Evolutionary conservation across 2,113 vertebrate genomes (phyloP), one percentile per base, ranked within the genome.

Genomic region (Percopsis transmontana): DNA sequence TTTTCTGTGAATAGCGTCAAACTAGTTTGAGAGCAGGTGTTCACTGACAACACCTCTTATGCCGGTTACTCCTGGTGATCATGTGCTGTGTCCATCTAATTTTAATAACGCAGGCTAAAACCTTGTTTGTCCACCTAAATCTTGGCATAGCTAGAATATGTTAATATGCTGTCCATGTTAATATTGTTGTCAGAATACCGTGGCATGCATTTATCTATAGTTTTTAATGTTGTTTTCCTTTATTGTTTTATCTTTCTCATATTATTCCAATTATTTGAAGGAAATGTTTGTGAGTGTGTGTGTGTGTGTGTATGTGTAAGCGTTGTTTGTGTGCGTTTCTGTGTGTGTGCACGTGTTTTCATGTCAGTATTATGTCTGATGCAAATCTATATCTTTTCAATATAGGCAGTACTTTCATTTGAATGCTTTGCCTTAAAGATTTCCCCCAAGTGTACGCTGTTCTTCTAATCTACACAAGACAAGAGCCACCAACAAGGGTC

Each of bases 331-430:
- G 48, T 62, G 44, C 62, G 58, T 56, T 18, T 52, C 10, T 27
- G 27, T 52, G 18, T 9, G 1, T 40, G 33, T 9, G 85, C 81
- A 79, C 81, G 87, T 59, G 68, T 68, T 20, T 79, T 51, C 44
- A 44, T 62, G 27, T 77, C 16, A 58, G 51, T 23, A 42, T 66
- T 42, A 42, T 33, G 9, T 73, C 41, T 64, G 47, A 76, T 45
- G 9, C 59, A 65, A 71, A 47, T 20, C 10, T 53, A 66, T 73
- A 38, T 63, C 45, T 52, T 21, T 21, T 58, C 33, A 19, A 11
- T 23, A 55, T 14, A 55, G 15, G 27, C 14, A 27, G 24, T 6
- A n/a, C 13, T 33, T 33, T 5, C 14, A 55, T 7, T 33, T 23
- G 20, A 38, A 33, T 44, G 13, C 4, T 13, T 18, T 19, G 3